phyloP scores from a whole-genome alignment of 2,797 vertebrate genomes.

The Otolemur crassicaudatus region DNA sequence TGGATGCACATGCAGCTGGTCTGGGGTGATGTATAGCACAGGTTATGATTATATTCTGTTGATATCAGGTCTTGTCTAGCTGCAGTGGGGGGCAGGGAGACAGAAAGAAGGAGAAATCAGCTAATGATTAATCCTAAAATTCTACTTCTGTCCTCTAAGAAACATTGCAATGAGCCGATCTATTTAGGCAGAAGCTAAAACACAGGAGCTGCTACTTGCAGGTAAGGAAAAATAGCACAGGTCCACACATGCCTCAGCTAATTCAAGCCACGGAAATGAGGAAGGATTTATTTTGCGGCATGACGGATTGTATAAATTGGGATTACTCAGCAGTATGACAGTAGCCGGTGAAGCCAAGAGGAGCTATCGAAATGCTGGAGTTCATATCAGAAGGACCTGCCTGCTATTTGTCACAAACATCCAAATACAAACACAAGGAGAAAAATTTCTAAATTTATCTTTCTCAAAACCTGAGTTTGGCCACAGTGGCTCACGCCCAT shows the following conservation, averaged over 20 bases:
- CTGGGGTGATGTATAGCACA: conserved; percentile 31
- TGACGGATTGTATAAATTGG: conserved; percentile 78
- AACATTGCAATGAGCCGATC: neutral
- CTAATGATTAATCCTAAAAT: conserved; percentile 68
- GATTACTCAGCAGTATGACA: conserved; percentile 81
- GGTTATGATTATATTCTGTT: neutral
- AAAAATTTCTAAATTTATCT: neutral
- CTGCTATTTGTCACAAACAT: conserved; percentile 70
- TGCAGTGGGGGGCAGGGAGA: neutral
- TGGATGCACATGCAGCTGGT: conserved; percentile 24
- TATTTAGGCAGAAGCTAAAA: neutral
- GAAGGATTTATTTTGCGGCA: conserved; percentile 74
- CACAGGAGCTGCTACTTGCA: conserved; percentile 40
- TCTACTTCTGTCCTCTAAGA: conserved; percentile 32
- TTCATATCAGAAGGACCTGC: conserved; percentile 64
- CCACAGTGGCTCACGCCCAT: no score
- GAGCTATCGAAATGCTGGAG: conserved; percentile 70
- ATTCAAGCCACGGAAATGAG: conserved; percentile 66
- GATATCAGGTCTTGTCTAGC: conserved; percentile 78
- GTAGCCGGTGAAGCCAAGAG: conserved; percentile 77
- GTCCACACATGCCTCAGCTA: neutral
- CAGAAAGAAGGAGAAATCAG: accelerated
- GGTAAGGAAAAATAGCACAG: conserved; percentile 66
- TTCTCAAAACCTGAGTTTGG: neutral
- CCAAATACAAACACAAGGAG: neutral